Conservation (phyloP, 2,888 invertebrate species). For the Drosophila bunnanda region DNA sequence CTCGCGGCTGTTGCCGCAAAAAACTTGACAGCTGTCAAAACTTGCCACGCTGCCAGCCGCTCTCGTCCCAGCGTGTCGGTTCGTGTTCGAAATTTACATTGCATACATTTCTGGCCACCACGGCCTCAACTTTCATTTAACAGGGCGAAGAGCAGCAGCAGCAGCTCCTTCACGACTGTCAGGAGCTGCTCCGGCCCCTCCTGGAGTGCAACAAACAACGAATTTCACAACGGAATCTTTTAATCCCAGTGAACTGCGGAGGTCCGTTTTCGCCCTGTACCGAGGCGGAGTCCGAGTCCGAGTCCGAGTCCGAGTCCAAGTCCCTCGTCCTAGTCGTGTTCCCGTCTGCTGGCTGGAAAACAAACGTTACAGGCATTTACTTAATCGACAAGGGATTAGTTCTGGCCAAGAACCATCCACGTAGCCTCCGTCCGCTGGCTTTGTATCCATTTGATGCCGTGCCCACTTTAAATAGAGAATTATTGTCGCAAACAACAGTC, state of each 20-base stretch:
- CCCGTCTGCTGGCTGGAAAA: slow-evolving; percentile 34
- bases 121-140: slow-evolving; percentile 66
- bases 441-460: slow-evolving; percentile 59
- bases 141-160: slow-evolving; percentile 5
- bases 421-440: slow-evolving; percentile 39
- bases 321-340: slow-evolving; percentile 33
- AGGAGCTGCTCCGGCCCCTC: slow-evolving; percentile 5
- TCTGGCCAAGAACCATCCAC: slow-evolving; percentile 53
- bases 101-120: slow-evolving; percentile 48
- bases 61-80: slow-evolving; percentile 1
- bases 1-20: slow-evolving; percentile 55
- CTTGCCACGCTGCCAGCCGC: slow-evolving; percentile 49
- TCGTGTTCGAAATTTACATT: slow-evolving; percentile 57
- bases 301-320: neutral
- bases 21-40: slow-evolving; percentile 79
- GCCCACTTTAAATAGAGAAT: slow-evolving; percentile 80
- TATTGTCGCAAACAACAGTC: slow-evolving; percentile 70
- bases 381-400: slow-evolving; percentile 83
- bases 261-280: slow-evolving; percentile 22
- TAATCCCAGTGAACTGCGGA: slow-evolving; percentile 80
- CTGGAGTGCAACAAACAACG: slow-evolving; percentile 63
- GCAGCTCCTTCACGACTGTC: slow-evolving; percentile 32
- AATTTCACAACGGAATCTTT: slow-evolving; percentile 74
- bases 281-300: neutral
- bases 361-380: slow-evolving; percentile 81